phyloP scores from a whole-genome alignment of 2,113 vertebrate species.

The Syngnathoides biaculeatus region DNA sequence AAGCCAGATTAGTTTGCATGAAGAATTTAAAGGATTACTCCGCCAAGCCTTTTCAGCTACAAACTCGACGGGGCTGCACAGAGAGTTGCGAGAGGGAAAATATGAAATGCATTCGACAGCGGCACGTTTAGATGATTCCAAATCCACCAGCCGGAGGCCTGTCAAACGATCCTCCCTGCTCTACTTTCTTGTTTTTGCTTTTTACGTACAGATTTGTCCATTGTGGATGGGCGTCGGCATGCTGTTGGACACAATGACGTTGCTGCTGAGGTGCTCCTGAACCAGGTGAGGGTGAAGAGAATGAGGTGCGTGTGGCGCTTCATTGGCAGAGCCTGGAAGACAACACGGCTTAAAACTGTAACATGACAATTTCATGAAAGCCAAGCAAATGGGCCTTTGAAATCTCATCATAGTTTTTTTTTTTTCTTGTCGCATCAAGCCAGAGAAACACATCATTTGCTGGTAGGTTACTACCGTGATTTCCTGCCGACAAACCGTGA shows the following conservation, averaged over 20 bases:
- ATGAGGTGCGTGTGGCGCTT: slow-evolving; percentile 87
- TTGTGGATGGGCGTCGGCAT: slow-evolving; percentile 91
- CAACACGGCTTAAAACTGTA: background rate
- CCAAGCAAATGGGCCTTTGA: too few species aligned
- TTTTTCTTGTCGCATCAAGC: too few species aligned
- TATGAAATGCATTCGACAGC: slow-evolving; percentile 12
- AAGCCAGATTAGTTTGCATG: slow-evolving; percentile 69
- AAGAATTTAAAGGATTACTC: slow-evolving; percentile 68
- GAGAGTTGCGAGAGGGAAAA: slow-evolving; percentile 14
- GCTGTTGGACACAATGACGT: slow-evolving; percentile 88
- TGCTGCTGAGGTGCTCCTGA: slow-evolving; percentile 93
- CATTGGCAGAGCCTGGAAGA: slow-evolving; percentile 84
- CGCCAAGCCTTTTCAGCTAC: slow-evolving; percentile 50
- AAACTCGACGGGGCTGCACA: slow-evolving; percentile 42
- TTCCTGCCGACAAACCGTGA: too few species aligned
- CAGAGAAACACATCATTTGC: too few species aligned
- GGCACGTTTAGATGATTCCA: background rate
- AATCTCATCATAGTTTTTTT: too few species aligned
- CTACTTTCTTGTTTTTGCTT: background rate
- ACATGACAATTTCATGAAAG: too few species aligned
- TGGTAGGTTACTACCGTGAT: too few species aligned
- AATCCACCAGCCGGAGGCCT: background rate
- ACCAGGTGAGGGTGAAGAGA: slow-evolving; percentile 94
- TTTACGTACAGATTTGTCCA: slow-evolving; percentile 94
- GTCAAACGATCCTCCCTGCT: background rate